Evolutionary conservation across 2,797 vertebrate genomes (phyloP).

Genomic region (Coregonus sp.): DNA sequence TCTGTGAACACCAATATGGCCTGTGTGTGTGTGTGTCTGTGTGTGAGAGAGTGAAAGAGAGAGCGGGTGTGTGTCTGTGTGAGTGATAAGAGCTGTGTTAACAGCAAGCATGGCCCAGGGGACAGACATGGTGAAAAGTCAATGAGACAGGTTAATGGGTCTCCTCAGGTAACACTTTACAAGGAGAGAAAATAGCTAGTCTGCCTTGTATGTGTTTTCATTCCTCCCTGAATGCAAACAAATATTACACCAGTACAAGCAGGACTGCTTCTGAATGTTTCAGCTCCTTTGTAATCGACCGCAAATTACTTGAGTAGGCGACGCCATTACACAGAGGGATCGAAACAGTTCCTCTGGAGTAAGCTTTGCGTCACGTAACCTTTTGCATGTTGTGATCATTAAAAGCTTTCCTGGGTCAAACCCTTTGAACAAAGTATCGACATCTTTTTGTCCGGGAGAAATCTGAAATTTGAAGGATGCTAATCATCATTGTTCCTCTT

Average conservation of each 20-base stretch:
- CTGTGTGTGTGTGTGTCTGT: constrained; percentile 12
- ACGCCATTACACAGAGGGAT: constrained; percentile 48
- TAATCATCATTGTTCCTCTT: neutral
- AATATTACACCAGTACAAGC: constrained; percentile 18
- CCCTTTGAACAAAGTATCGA: neutral
- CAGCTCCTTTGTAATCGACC: constrained; percentile 53
- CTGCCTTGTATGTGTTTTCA: constrained; percentile 17
- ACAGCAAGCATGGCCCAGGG: neutral
- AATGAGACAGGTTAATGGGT: neutral
- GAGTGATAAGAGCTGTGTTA: neutral
- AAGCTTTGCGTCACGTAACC: constrained; percentile 46
- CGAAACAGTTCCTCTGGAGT: constrained; percentile 37
- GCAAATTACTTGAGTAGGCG: constrained; percentile 45
- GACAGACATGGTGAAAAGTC: neutral
- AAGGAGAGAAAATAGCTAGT: constrained; percentile 32
- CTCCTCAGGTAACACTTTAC: constrained; percentile 39
- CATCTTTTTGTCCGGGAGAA: constrained; percentile 21
- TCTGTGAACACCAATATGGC: neutral
- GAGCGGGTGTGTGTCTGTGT: neutral
- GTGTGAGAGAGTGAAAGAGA: neutral
- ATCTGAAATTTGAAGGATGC: neutral
- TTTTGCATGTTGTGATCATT: constrained; percentile 30
- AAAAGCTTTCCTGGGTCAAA: constrained; percentile 36
- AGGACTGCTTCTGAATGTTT: constrained; percentile 39
- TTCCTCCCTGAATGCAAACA: constrained; percentile 40